phyloP scores from a whole-genome alignment of 1,140 invertebrate genomes.

The Paralvinella palmiformis region DNA sequence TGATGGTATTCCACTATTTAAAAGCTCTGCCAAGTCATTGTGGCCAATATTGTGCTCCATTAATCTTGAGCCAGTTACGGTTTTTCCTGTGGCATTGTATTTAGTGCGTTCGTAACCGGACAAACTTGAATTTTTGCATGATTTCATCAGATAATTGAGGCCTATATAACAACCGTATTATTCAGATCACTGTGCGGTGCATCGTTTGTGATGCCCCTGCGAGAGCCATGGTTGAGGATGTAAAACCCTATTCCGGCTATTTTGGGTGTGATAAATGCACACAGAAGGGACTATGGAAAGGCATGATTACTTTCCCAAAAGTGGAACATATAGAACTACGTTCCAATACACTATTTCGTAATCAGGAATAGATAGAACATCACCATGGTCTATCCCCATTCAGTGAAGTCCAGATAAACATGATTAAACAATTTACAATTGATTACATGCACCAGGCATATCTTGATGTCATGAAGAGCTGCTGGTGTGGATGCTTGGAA shows the following conservation, averaged over 20 bases:
- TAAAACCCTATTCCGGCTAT: constrained; percentile 37
- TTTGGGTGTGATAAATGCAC: constrained; percentile 35
- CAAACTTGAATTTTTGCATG: constrained; percentile 23
- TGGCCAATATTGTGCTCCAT: constrained; percentile 28
- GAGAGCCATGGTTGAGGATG: constrained; percentile 32
- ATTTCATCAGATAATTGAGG: constrained; percentile 34
- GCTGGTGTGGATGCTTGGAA: constrained; percentile 33
- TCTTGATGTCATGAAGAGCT: constrained; percentile 32
- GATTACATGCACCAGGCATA: constrained; percentile 42
- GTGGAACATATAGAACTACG: background rate
- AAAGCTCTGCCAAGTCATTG: constrained; percentile 8
- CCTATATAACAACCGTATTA: constrained; percentile 18
- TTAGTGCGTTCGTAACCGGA: constrained; percentile 32
- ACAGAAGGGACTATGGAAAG: constrained; percentile 26
- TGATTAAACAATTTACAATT: constrained; percentile 30
- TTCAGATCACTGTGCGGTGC: constrained; percentile 19
- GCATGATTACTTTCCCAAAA: constrained; percentile 3
- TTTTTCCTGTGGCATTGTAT: constrained; percentile 23
- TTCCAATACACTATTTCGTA: constrained; percentile 25
- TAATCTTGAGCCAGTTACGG: constrained; percentile 8
- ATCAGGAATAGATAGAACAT: constrained; percentile 21
- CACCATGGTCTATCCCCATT: constrained; percentile 16
- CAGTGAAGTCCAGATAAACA: constrained; percentile 21
- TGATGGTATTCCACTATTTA: constrained; percentile 10
- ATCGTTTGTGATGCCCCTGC: constrained; percentile 42